Percentiles rank a stretch among this genome's conserved stretches.
Evolutionary conservation across 2,797 vertebrate genomes (phyloP).

Genomic region (Cetoscarus ocellatus): DNA sequence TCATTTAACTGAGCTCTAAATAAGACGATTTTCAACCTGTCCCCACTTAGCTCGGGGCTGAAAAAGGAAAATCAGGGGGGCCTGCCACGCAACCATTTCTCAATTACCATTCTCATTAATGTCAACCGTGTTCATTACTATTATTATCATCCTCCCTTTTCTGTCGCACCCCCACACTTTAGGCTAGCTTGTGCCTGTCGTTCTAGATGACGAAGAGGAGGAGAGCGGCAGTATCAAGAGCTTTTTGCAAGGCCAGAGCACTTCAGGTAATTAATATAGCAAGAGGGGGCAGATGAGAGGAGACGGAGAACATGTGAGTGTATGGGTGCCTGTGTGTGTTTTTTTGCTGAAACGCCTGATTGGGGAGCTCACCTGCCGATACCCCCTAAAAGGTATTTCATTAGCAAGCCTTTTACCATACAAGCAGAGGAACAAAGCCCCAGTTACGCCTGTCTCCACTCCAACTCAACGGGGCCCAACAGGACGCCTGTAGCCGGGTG

Average conservation of each 20-base stretch:
- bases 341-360: constrained; percentile 72
- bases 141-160: constrained; percentile 76
- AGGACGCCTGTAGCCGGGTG: constrained; percentile 82
- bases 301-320: constrained; percentile 81
- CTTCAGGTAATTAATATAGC: constrained; percentile 95
- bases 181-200: constrained; percentile 66
- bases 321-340: constrained; percentile 59
- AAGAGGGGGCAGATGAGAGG: constrained; percentile 90
- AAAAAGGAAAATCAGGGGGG: constrained; percentile 62
- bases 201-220: constrained; percentile 60
- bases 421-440: constrained; percentile 81
- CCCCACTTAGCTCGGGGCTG: constrained; percentile 67
- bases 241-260: constrained; percentile 85
- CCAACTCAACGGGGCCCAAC: constrained; percentile 92
- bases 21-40: constrained; percentile 74
- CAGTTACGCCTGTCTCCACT: constrained; percentile 94
- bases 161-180: constrained; percentile 65
- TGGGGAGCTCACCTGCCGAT: constrained; percentile 95
- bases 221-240: constrained; percentile 77
- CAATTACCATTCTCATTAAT: constrained; percentile 83
- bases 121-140: constrained; percentile 76
- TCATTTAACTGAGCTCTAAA: constrained; percentile 67
- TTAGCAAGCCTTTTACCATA: constrained; percentile 89
- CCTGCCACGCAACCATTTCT: constrained; percentile 67
- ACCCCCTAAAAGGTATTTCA: constrained; percentile 93